Evolutionary conservation across 2,888 invertebrate species (phyloP), one percentile per base, ranked within the genome.

Genomic region (Leptinotarsa tumamoca): DNA sequence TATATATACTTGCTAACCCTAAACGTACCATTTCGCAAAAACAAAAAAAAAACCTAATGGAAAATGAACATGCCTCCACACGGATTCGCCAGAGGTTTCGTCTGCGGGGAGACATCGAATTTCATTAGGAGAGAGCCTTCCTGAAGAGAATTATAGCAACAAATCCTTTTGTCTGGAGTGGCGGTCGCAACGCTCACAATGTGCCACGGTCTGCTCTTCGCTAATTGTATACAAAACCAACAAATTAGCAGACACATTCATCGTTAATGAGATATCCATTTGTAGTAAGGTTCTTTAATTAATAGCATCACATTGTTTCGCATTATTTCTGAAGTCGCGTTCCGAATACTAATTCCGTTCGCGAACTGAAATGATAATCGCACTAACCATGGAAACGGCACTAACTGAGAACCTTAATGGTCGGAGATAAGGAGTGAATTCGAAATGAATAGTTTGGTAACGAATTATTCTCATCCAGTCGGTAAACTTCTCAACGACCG

Each of bases 141-240:
- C 79, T 77, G 79, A 72, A 69, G 75, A 77, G 80, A 80, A 79
- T 81, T 80, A 79, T 72, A 75, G 78, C 72, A 78, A 80, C 72
- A 78, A 80, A 81, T 80, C 81, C 80, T 80, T 81, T 82, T 81
- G 82, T 81, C 75, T 63, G 18, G 56, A 63, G 63, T 43, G 33
- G 63, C 27, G 63, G 51, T 63, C 21, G 58, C 56, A 56, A 27
- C 33, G 68, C 68, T 68, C 23, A 27, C 68, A 54, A 56, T 18
- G 54, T 63, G 63, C 69, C 18, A 58, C 70, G 52, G 54, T 33
- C 68, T 27, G 33, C 68, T 51, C 49, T 10, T 67, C 78, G 81
- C n/a, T n/a, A 17, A 52, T 83, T 83, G 82, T 82, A 80, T 79
- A 83, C 84, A 83, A 85, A 85, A 84, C 85, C 83, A 82, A 84